Evolutionary conservation across 53 echinoderm and acorn worm genomes (phyloP).

Genomic region (Actinopyga echinites): DNA sequence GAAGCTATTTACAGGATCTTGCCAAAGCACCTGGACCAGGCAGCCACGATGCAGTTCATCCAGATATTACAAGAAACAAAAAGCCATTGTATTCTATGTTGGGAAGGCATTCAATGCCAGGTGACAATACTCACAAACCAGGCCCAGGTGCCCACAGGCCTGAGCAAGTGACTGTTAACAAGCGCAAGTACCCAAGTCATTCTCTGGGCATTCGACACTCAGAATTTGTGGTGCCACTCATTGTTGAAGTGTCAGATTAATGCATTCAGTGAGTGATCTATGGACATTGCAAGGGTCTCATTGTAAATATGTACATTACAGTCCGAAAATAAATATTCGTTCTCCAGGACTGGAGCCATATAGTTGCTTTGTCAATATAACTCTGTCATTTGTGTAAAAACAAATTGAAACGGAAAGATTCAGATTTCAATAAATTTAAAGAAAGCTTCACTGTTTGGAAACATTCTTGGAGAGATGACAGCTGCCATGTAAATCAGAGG

Average conservation of each 20-base stretch:
- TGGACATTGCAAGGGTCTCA: not conserved
- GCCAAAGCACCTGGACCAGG: constrained; percentile 98
- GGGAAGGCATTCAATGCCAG: constrained; percentile 76
- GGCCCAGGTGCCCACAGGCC: constrained; percentile 97
- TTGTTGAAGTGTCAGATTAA: constrained; percentile 89
- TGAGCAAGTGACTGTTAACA: constrained; percentile 84
- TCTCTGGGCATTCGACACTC: constrained; percentile 94
- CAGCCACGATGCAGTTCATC: constrained; percentile 77
- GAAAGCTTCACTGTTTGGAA: too few relatives aligned
- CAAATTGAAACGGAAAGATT: too few relatives aligned
- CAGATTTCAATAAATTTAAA: too few relatives aligned
- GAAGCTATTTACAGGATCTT: constrained; percentile 89
- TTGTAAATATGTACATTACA: not conserved
- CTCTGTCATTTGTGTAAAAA: too few relatives aligned
- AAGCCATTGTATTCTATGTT: constrained; percentile 95
- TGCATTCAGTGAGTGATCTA: not conserved
- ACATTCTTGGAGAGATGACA: too few relatives aligned
- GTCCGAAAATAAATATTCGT: too few relatives aligned
- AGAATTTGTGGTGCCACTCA: constrained; percentile 91
- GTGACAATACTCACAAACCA: constrained; percentile 77
- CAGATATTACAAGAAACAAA: constrained; percentile 72
- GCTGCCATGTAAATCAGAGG: too few relatives aligned
- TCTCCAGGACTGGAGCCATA: too few relatives aligned
- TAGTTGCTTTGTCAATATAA: too few relatives aligned
- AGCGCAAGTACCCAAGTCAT: constrained; percentile 78